A percentile compares a stretch with the other conserved stretches of the same genome.
Evolutionary conservation across 2,113 vertebrate genomes (phyloP).

Genomic region (Rhinopomastus cyanomelas): DNA sequence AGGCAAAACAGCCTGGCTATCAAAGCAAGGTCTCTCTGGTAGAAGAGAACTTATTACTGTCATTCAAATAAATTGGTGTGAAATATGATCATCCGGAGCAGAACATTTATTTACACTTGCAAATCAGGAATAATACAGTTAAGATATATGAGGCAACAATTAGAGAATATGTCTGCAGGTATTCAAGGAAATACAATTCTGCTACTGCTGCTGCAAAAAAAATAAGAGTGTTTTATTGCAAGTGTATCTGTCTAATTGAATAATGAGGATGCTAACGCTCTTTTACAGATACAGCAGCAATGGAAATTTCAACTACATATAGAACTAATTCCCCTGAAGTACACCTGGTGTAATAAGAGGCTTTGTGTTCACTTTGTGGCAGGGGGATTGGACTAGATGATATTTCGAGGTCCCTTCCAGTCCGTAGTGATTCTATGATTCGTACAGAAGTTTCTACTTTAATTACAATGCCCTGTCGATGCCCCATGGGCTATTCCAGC

Average conservation of each 20-base stretch:
- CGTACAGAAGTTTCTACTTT: neutral
- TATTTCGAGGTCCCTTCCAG: no score
- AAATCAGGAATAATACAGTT: conserved; percentile 54
- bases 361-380: neutral
- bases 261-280: neutral
- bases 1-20: conserved; percentile 8
- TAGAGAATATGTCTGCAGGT: conserved; percentile 57
- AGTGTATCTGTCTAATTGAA: conserved; percentile 55
- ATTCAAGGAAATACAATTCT: conserved; percentile 27
- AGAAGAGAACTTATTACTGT: conserved; percentile 60
- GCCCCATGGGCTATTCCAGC: neutral
- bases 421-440: no score
- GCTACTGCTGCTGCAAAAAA: neutral
- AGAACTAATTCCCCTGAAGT: neutral
- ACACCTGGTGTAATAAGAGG: neutral
- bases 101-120: conserved; percentile 65
- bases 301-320: neutral
- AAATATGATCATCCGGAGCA: conserved; percentile 61
- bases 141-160: conserved; percentile 58
- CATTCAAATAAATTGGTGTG: conserved; percentile 71
- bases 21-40: neutral
- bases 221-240: conserved; percentile 32
- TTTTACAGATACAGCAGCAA: conserved; percentile 32
- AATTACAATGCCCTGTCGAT: neutral
- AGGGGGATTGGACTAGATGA: no score